phyloP scores from a whole-genome alignment of 53 echinoderm and acorn worm genomes.

The Henricia sp. region DNA sequence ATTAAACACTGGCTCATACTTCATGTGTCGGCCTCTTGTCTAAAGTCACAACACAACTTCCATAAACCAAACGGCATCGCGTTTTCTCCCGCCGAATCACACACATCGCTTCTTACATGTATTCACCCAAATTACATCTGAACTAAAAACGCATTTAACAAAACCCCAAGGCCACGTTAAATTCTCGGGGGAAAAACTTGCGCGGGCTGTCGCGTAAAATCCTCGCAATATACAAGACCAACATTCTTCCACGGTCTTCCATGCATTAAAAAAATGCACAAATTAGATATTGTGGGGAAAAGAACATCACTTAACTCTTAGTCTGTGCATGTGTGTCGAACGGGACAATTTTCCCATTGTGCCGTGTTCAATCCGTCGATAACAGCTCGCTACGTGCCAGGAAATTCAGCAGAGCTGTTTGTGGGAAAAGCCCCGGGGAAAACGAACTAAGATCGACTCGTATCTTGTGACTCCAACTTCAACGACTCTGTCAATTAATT shows the following conservation, averaged over 20 bases:
- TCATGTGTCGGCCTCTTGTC: not conserved
- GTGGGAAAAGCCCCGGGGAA: constrained; percentile 11
- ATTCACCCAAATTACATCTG: constrained; percentile 1
- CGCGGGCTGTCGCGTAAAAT: not conserved
- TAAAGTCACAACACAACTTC: not conserved
- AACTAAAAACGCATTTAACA: constrained; percentile 4
- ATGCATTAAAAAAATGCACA: not conserved
- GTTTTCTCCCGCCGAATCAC: not conserved
- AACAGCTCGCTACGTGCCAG: constrained; percentile 1
- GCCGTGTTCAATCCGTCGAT: not conserved
- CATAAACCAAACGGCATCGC: not conserved
- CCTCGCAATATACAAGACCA: not conserved
- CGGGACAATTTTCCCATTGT: not conserved
- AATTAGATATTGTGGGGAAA: constrained; percentile 1
- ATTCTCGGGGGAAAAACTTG: not conserved
- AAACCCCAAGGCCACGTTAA: constrained; percentile 28
- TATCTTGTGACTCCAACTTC: not conserved
- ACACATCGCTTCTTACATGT: not conserved
- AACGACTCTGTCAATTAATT: constrained; percentile 20
- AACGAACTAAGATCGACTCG: not conserved
- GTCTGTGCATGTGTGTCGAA: not conserved
- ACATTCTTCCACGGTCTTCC: not conserved
- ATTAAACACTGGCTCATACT: not conserved
- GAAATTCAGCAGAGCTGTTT: constrained; percentile 36
- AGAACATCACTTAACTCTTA: not conserved